These are phyloP conservation scores for Anas bernieri DNA, from an alignment of 2,797 vertebrate genomes.

Conservation along the genomic window DNA sequence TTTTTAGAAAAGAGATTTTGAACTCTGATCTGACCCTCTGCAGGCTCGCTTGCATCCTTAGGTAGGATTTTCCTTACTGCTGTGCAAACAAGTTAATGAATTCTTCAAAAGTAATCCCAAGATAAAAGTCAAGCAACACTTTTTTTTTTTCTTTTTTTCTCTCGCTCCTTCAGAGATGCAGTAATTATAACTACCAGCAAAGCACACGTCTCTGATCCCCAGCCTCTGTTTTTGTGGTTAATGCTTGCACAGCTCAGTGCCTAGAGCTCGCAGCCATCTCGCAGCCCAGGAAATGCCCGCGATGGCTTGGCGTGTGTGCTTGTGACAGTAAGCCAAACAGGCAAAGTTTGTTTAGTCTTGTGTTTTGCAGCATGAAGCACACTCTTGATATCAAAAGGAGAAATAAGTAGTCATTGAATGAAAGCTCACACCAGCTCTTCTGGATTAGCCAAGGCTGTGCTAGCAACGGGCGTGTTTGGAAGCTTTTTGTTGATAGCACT, in stretches of 20 bases:
- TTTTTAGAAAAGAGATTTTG: slow-evolving; percentile 58
- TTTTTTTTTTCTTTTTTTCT: not conserved
- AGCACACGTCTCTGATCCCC: not conserved
- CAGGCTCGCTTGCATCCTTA: not conserved
- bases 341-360: not conserved
- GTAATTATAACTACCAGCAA: not conserved
- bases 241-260: rapidly evolving
- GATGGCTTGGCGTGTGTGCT: not conserved
- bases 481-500: not conserved
- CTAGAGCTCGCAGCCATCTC: rapidly evolving
- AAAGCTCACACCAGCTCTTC: not conserved
- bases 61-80: slow-evolving; percentile 13
- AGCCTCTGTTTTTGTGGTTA: not conserved
- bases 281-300: not conserved
- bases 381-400: not conserved
- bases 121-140: not conserved
- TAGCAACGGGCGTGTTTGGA: not conserved
- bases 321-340: not conserved
- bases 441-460: not conserved
- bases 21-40: slow-evolving; percentile 7
- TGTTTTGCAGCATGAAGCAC: not conserved
- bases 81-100: not conserved
- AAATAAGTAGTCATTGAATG: not conserved
- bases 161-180: not conserved
- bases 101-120: slow-evolving; percentile 7